Percentiles rank a stretch among this genome's conserved stretches.
These are phyloP conservation scores for Myanophis thanlyinensis DNA, from an alignment of 2,113 vertebrate genomes.

Conservation along the genomic window DNA sequence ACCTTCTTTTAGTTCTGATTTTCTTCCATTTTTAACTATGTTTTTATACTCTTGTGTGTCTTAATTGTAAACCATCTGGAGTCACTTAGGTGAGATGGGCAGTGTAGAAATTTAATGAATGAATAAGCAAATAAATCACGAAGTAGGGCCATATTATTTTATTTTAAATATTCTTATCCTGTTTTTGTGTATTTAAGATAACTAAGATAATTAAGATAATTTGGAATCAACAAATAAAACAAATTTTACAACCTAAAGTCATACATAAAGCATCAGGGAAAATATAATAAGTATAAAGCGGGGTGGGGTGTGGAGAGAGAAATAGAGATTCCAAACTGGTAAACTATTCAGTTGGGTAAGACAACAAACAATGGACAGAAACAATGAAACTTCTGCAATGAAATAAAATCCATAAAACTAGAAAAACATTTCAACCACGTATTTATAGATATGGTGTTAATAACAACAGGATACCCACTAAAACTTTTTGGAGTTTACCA, in stretches of 20 bases:
- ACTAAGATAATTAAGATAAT: background rate
- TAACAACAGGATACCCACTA: background rate
- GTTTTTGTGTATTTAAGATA: background rate
- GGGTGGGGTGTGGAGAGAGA: too few relatives aligned
- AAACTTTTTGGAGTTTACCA: background rate
- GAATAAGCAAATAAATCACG: background rate
- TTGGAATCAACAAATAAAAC: background rate
- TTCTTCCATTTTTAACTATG: too few relatives aligned
- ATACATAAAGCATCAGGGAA: background rate
- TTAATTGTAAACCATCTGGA: background rate
- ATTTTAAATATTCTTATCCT: background rate
- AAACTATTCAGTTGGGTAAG: background rate
- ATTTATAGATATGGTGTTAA: background rate
- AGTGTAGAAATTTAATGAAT: background rate
- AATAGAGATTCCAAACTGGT: background rate
- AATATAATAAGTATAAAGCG: background rate
- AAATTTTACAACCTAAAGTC: background rate
- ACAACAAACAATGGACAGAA: background rate
- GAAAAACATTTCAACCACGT: background rate
- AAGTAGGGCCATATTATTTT: background rate
- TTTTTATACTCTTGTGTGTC: background rate
- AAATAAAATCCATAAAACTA: constrained; percentile 7
- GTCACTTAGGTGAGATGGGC: background rate
- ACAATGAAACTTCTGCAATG: background rate
- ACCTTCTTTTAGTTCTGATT: too few relatives aligned